phyloP scores from a whole-genome alignment of 1,140 invertebrate species.

The honey bee (Apis mellifera) region Amel_HAv3.1 CM009935.2:13090501-13091000 shows the following conservation, averaged over 20 bases:
- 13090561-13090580: neutral
- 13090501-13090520: neutral
- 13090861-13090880: constrained; percentile 3
- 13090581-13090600: neutral
- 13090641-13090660: neutral
- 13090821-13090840: too few species aligned
- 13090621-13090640: neutral
- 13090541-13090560: neutral
- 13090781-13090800: too few species aligned
- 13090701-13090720: neutral
- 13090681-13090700: neutral
- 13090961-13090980: constrained; percentile 60
- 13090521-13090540: neutral
- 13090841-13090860: neutral
- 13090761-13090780: too few species aligned
- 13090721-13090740: neutral
- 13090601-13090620: neutral
- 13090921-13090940: neutral
- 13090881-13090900: constrained; percentile 1
- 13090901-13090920: neutral
- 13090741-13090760: neutral
- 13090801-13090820: too few species aligned
- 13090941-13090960: constrained; percentile 49
- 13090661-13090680: neutral
- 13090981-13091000: constrained; percentile 39